Evolutionary conservation across 2,113 vertebrate species (phyloP).

Genomic region (Eulemur macaco): DNA sequence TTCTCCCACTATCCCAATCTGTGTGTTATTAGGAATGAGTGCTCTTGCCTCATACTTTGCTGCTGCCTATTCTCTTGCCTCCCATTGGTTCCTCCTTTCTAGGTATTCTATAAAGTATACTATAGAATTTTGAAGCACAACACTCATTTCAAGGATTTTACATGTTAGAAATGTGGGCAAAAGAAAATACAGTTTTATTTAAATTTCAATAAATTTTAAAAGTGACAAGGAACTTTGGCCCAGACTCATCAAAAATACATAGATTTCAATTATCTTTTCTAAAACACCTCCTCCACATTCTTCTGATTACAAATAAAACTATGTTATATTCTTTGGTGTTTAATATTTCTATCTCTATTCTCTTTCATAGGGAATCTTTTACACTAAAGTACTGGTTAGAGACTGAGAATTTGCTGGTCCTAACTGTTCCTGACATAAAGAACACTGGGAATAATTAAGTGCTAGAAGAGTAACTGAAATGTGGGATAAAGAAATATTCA

Average conservation of each 20-base stretch:
- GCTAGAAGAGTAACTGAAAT: background rate
- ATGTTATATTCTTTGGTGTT: background rate
- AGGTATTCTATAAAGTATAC: background rate
- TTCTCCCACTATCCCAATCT: rapidly evolving
- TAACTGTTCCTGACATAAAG: background rate
- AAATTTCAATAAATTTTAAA: background rate
- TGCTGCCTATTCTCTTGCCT: background rate
- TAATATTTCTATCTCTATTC: background rate
- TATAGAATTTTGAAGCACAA: background rate
- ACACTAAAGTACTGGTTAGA: background rate
- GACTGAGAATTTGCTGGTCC: background rate
- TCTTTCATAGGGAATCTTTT: background rate
- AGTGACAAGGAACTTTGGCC: background rate
- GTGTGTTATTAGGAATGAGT: background rate
- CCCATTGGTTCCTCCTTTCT: rapidly evolving
- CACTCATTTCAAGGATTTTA: background rate
- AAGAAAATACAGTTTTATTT: background rate
- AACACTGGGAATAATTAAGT: background rate
- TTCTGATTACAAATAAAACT: background rate
- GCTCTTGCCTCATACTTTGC: background rate
- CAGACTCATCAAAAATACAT: background rate
- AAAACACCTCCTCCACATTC: background rate
- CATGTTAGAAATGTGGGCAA: background rate
- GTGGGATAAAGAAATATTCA: background rate
- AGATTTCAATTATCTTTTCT: background rate